A percentile compares a stretch with the other conserved stretches of the same genome.
Conservation (phyloP, 2,113 vertebrate genomes). For the Pterocles burchelli region DNA sequence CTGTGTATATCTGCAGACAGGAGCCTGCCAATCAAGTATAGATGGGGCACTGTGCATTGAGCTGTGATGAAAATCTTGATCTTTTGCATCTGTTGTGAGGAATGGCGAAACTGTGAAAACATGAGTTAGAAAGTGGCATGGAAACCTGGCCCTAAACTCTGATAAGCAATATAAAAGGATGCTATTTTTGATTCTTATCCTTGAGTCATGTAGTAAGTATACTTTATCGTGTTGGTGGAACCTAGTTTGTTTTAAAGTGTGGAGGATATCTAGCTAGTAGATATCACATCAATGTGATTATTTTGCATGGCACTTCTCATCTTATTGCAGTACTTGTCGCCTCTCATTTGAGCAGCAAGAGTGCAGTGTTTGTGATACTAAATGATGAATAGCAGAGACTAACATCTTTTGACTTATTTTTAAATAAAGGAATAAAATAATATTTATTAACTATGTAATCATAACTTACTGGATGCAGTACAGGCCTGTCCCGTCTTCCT, state of each 20-base stretch:
- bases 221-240: neutral
- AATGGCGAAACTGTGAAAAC: neutral
- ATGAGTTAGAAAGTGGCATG: neutral
- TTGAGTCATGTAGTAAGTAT: neutral
- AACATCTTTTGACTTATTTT: neutral
- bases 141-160: neutral
- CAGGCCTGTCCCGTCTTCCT: neutral
- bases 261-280: neutral
- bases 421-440: neutral
- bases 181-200: neutral
- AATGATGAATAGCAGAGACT: neutral
- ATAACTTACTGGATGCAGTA: neutral
- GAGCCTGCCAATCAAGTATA: neutral
- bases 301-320: neutral
- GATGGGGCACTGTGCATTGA: neutral
- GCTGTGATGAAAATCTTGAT: neutral
- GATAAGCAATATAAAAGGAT: neutral
- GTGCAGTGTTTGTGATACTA: neutral
- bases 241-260: neutral
- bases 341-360: neutral
- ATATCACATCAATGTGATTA: neutral
- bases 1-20: neutral
- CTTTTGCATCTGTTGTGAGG: neutral
- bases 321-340: neutral
- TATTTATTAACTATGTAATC: accelerated